Base-by-base conservation (phyloP, 2,888 invertebrate species). In the Polymixis flavicincta region DNA sequence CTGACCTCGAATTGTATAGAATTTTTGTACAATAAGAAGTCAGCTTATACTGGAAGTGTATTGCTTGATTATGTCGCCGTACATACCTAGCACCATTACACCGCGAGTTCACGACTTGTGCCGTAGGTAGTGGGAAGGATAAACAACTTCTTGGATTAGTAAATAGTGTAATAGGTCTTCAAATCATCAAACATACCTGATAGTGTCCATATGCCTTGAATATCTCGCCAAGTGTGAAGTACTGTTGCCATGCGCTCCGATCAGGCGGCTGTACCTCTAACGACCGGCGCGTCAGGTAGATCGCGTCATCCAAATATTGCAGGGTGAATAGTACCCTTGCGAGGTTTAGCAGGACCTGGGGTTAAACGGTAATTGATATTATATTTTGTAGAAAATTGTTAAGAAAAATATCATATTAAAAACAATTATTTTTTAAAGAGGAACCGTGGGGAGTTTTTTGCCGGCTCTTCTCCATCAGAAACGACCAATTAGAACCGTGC, bases 181-280 rank as follows among this genome's bases (percentile, higher is more conserved):
- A 4, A 1, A 9, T n/a, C 0, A 1, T 57, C 6, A 50, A 65
- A 59, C 82, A 74, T 82, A 95, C 96, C 94, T 96, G 96, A 95
- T 98, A 98, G 92, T 98, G 98, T 87, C 98, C 98, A 90, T 98
- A 98, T 1, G 98, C 98, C 95, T 98, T 98, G 91, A 98, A 98
- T 93, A 99, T 99, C 95, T 99, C 98, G 11, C 99, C 99, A 72
- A 99, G 97, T 11, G 98, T 98, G 92, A 98, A 98, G 95, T 99
- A 98, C 94, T 99, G 99, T 91, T 98, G 98, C 99, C 98, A 99
- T 4, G 98, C 98, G 91, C 98, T 98, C 90, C 98, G 98, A 91
- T 98, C 98, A 0, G 98, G 98, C 48, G 98, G 97, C 92, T 98
- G 98, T 76, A 98, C 98, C 90, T 98, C 98, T 59, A 99, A 96